A percentile compares a stretch with the other conserved stretches of the same genome.
These are phyloP conservation scores for Dicrostonyx torquatus DNA, from an alignment of 2,797 vertebrate species.

Conservation along the genomic window DNA sequence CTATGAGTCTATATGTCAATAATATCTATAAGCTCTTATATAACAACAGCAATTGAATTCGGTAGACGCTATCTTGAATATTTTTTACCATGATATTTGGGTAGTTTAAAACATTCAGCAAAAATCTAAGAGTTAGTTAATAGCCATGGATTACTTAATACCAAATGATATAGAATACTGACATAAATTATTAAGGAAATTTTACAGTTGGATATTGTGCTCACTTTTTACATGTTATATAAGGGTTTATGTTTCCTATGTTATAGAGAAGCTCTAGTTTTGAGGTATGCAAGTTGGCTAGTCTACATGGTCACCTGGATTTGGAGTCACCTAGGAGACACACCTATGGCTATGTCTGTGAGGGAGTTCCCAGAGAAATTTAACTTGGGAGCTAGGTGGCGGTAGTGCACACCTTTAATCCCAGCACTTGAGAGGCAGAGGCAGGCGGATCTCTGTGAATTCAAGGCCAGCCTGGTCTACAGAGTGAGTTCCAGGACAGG, in stretches of 20 bases:
- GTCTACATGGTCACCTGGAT: background rate
- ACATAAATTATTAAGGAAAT: background rate
- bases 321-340: background rate
- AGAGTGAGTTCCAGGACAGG: no score
- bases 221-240: background rate
- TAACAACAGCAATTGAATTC: background rate
- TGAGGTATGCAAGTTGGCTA: background rate
- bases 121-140: background rate
- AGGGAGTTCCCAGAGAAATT: background rate
- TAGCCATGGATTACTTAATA: background rate
- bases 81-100: background rate
- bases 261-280: background rate
- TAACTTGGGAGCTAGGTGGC: no score
- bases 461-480: no score
- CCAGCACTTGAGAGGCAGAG: no score
- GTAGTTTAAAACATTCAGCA: background rate
- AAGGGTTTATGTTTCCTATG: background rate
- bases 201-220: background rate
- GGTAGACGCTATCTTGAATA: background rate
- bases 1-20: background rate
- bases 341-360: background rate
- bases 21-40: background rate
- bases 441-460: no score
- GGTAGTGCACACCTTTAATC: no score
- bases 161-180: background rate